Evolutionary conservation across 2,797 vertebrate species (phyloP).

Genomic region (Cyprinella venusta): DNA sequence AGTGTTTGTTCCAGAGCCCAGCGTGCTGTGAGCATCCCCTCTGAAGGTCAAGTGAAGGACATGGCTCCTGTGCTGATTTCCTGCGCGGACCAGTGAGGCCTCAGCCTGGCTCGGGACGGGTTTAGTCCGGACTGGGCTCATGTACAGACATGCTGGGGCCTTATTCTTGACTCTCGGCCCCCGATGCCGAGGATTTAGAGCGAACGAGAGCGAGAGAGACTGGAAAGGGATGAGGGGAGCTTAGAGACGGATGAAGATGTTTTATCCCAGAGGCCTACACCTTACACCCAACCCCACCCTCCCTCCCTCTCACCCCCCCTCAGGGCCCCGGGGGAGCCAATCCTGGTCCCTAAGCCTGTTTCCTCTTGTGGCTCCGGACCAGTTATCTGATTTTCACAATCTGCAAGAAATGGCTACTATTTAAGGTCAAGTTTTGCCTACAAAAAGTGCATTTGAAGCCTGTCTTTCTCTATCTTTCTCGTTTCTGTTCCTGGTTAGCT

Average conservation of each 20-base stretch:
- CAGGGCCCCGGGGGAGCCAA: constrained; percentile 39
- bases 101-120: constrained; percentile 50
- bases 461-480: constrained; percentile 49
- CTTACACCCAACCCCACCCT: constrained; percentile 33
- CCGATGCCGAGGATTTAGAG: constrained; percentile 76
- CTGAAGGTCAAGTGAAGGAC: constrained; percentile 94
- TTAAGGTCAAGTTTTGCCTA: constrained; percentile 72
- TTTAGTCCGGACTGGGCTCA: constrained; percentile 14
- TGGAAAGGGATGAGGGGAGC: constrained; percentile 55
- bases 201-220: constrained; percentile 69
- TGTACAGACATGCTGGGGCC: constrained; percentile 75
- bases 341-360: constrained; percentile 76
- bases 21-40: constrained; percentile 82
- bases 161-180: constrained; percentile 84
- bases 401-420: constrained; percentile 80
- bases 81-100: constrained; percentile 98
- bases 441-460: constrained; percentile 67
- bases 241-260: constrained; percentile 64
- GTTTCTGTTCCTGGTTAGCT: constrained; percentile 68
- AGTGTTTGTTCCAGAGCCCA: constrained; percentile 83
- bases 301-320: constrained; percentile 25
- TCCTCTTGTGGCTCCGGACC: constrained; percentile 78
- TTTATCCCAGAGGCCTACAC: constrained; percentile 59
- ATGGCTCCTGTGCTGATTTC: constrained; percentile 95
- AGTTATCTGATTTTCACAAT: constrained; percentile 67